These are phyloP conservation scores for Cantharis nigra DNA, from an alignment of 2,888 invertebrate genomes.

Conservation along the genomic window DNA sequence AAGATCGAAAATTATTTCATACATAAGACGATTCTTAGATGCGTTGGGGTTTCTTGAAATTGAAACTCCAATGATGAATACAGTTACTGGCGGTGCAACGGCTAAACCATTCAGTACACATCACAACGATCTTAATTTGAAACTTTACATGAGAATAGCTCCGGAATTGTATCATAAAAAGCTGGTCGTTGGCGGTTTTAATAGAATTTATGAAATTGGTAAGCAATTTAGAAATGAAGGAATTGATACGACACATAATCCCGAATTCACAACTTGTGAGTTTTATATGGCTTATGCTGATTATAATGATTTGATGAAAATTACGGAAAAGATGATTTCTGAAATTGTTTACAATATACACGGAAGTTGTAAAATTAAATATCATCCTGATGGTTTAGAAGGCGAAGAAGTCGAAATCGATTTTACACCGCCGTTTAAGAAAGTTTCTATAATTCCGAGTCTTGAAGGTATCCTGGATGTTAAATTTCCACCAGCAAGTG, in stretches of 20 bases:
- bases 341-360: slow-evolving; percentile 94
- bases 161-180: slow-evolving; percentile 98
- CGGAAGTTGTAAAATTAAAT: slow-evolving; percentile 87
- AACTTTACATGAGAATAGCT: slow-evolving; percentile 96
- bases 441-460: slow-evolving; percentile 88
- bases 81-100: slow-evolving; percentile 97
- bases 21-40: slow-evolving; percentile 86
- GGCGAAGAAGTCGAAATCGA: slow-evolving; percentile 85
- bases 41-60: slow-evolving; percentile 95
- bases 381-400: slow-evolving; percentile 90
- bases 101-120: slow-evolving; percentile 99
- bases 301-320: slow-evolving; percentile 90
- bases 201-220: slow-evolving; percentile 88
- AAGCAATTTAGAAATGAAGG: slow-evolving; percentile 97
- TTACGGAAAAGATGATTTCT: slow-evolving; percentile 90
- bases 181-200: slow-evolving; percentile 96
- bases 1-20: slow-evolving; percentile 84
- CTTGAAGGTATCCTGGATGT: slow-evolving; percentile 81
- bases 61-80: slow-evolving; percentile 99
- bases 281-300: slow-evolving; percentile 99
- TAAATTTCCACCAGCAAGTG: slow-evolving; percentile 72
- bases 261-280: slow-evolving; percentile 99
- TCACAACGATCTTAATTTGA: slow-evolving; percentile 98
- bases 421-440: slow-evolving; percentile 95
- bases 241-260: slow-evolving; percentile 98